Percentiles rank a stretch among this genome's conserved stretches.
phyloP scores from a whole-genome alignment of 2,888 invertebrate genomes.

The Ferdinandea cuprea region DNA sequence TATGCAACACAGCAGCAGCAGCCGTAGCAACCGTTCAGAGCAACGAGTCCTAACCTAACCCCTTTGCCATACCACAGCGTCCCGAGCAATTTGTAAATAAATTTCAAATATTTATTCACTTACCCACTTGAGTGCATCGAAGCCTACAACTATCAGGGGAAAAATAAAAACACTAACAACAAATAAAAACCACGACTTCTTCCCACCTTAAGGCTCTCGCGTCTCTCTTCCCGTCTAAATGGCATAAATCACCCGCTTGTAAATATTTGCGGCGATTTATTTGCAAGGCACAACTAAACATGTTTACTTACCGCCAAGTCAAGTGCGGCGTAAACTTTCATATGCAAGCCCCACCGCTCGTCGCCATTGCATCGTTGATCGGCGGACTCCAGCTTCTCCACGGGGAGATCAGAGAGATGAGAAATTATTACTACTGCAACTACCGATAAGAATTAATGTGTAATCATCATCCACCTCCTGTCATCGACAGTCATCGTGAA shows the following conservation, averaged over 20 bases:
- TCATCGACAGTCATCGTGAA: conserved; percentile 64
- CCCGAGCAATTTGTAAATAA: conserved; percentile 72
- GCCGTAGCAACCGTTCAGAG: conserved; percentile 14
- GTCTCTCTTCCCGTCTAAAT: conserved; percentile 33
- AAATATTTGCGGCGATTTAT: conserved; percentile 75
- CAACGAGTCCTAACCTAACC: not conserved
- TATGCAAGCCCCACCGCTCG: conserved; percentile 41
- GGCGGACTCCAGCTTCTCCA: conserved; percentile 11
- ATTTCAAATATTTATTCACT: conserved; percentile 73
- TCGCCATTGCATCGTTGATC: conserved; percentile 18
- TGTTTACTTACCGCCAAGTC: conserved; percentile 71
- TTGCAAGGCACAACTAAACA: conserved; percentile 74
- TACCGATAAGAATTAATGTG: conserved; percentile 74
- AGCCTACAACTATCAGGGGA: conserved; percentile 29
- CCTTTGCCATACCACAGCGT: conserved; percentile 44
- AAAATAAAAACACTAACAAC: conserved; percentile 25
- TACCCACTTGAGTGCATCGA: conserved; percentile 62
- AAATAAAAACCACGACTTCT: conserved; percentile 23
- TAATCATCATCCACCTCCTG: conserved; percentile 74
- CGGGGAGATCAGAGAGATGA: conserved; percentile 71
- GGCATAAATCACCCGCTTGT: conserved; percentile 74
- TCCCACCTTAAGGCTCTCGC: conserved; percentile 55
- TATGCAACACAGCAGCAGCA: conserved; percentile 42
- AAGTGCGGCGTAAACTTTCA: conserved; percentile 71
- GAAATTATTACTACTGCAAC: conserved; percentile 72